These are phyloP conservation scores for Apostichopus parvimensis DNA, from an alignment of 35 echinoderm and acorn worm genomes.

Conservation along the genomic window DNA sequence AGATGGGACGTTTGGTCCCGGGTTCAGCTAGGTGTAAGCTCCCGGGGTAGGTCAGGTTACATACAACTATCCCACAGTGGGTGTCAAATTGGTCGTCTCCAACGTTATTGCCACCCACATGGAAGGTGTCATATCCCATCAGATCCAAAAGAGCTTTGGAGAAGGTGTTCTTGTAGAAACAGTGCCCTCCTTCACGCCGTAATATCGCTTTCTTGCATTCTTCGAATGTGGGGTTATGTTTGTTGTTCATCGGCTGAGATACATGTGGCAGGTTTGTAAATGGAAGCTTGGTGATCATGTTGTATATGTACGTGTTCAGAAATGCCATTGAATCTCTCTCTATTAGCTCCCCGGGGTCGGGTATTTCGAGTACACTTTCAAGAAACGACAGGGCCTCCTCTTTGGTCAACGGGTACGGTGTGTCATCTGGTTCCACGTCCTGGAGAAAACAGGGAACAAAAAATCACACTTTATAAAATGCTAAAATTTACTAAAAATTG, in stretches of 20 bases:
- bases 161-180: slow-evolving; percentile 38
- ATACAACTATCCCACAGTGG: not conserved
- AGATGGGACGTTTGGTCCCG: slow-evolving; percentile 3
- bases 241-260: not conserved
- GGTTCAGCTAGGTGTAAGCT: slow-evolving; percentile 13
- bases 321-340: not conserved
- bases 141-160: slow-evolving; percentile 31
- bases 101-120: slow-evolving; percentile 16
- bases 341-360: not conserved
- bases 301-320: not conserved
- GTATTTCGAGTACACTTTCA: not conserved
- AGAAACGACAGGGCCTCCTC: not conserved
- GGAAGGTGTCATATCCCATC: slow-evolving; percentile 9
- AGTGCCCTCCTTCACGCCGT: slow-evolving; percentile 13
- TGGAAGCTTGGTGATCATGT: slow-evolving; percentile 9
- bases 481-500: too few relatives aligned
- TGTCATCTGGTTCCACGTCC: not conserved
- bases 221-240: not conserved
- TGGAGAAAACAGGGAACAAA: not conserved
- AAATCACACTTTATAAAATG: too few relatives aligned
- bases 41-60: slow-evolving; percentile 1
- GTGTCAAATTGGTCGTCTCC: not conserved
- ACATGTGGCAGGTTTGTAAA: not conserved
- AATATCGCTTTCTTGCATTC: slow-evolving; percentile 18
- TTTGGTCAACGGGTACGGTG: not conserved